A percentile compares a stretch with the other conserved stretches of the same genome.
These are phyloP conservation scores for Lordiphosa collinella DNA, from an alignment of 1,140 invertebrate species.

Conservation along the genomic window DNA sequence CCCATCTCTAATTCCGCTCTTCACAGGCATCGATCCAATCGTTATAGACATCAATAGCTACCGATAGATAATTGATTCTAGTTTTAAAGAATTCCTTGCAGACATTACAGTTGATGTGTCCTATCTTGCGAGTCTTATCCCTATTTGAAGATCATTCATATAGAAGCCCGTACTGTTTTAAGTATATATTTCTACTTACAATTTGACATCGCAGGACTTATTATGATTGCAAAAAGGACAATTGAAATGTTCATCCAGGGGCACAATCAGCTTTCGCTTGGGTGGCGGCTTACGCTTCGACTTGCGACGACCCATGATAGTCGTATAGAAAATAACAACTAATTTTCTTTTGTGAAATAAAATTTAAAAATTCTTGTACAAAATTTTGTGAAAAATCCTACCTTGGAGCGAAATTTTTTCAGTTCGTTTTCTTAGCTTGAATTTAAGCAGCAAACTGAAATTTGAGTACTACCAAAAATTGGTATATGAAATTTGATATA, in stretches of 20 bases:
- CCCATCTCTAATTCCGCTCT: constrained; percentile 85
- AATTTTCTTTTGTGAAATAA: neutral
- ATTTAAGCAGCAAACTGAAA: too few species aligned
- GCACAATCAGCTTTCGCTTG: constrained; percentile 94
- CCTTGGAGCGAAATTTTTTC: neutral
- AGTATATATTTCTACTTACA: constrained; percentile 84
- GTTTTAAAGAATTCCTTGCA: constrained; percentile 98
- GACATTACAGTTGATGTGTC: constrained; percentile 93
- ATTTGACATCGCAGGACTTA: constrained; percentile 98
- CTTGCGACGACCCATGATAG: constrained; percentile 94
- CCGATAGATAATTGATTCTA: constrained; percentile 96
- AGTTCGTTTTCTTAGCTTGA: neutral
- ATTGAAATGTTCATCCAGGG: constrained; percentile 96
- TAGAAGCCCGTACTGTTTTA: constrained; percentile 38
- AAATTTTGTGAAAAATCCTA: too few species aligned
- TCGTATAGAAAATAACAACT: neutral
- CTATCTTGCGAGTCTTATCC: constrained; percentile 94
- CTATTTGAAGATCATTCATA: constrained; percentile 81
- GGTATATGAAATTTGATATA: too few species aligned
- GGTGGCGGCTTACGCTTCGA: constrained; percentile 98
- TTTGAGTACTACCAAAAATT: too few species aligned
- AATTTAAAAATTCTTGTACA: too few species aligned
- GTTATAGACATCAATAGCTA: constrained; percentile 98
- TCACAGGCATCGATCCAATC: constrained; percentile 99
- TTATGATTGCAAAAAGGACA: constrained; percentile 99